Base-by-base conservation (phyloP, 92 coral and sea anemone species). In the Bergia sp. region DNA sequence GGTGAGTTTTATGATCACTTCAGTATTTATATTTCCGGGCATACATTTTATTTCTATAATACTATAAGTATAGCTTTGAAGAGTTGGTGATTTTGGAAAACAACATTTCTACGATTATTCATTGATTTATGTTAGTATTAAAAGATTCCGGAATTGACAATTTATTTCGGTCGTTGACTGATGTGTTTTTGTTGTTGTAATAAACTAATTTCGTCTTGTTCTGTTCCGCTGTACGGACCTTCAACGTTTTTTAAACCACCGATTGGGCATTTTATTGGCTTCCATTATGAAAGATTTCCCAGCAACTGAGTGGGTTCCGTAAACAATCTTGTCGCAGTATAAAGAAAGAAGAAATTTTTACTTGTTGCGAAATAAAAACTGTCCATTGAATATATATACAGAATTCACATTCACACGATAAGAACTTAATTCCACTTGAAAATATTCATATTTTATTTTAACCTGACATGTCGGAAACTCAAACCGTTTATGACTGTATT, bases 1-100 rank as follows among this genome's bases (percentile, higher is more conserved):
- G 98, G 98, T 95, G 82, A 92, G 36, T 36, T 10, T 21, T 18
- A 38, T 12, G 23, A 11, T 13, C n/a, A 49, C 41, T 49, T 79
- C 41, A 49, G 43, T 49, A 23, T 42, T 38, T 77, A 4, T 42
- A 47, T 77, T 45, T 1, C 13, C 16, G 58, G 58, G 58, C 29
- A 29, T 29, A 0, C 29, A 29, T 29, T 29, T 0, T 43, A 44
- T 75, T 77, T 77, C 11, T n/a, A 41, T 4, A 16, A 16, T 61
- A 61, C 69, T 61, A 61, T 7, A 61, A 38, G 4, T 73, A 43
- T 73, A 37, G 7, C 39, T 73, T 21, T 3, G 4, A 4, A 65
- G n/a, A 65, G 4, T 4, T 65, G 73, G 73, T 65, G 21, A 16
- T 10, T n/a, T 10, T 10, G 4, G 73, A 10, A 16, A 10, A 65